phyloP scores from a whole-genome alignment of 2,113 vertebrate genomes.

The Emydocephalus ijimae region DNA sequence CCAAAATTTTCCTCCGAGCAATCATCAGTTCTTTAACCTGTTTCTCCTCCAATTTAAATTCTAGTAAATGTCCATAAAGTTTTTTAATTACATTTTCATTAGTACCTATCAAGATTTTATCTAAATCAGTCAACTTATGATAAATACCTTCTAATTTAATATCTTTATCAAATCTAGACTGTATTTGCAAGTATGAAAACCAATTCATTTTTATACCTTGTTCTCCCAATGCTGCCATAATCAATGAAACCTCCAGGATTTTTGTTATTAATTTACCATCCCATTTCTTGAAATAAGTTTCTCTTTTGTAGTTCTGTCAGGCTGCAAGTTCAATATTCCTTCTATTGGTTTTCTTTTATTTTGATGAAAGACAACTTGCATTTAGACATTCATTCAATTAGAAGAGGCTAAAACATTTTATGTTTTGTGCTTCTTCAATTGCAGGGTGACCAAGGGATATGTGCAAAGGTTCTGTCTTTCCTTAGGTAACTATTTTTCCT shows the following conservation, averaged over 20 bases:
- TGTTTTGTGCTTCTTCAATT: neutral
- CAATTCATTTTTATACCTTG: no score
- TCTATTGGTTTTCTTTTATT: neutral
- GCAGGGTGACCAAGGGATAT: neutral
- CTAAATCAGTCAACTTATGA: no score
- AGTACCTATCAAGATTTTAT: no score
- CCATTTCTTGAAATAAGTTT: neutral
- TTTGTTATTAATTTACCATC: neutral
- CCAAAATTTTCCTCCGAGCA: no score
- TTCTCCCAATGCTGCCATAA: neutral
- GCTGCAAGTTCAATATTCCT: neutral
- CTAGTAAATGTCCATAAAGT: no score
- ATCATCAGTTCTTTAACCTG: no score
- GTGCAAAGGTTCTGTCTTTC: neutral
- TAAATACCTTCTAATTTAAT: no score
- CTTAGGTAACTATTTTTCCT: neutral
- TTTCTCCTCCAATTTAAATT: no score
- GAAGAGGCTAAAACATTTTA: neutral
- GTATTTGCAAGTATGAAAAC: no score
- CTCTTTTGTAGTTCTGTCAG: neutral
- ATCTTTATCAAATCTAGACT: no score
- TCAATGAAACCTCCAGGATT: neutral
- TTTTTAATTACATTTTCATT: no score
- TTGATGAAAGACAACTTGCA: neutral
- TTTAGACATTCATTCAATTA: neutral